Percentiles rank a stretch among this genome's conserved stretches.
These are phyloP conservation scores for Dascillus cervinus DNA, from an alignment of 2,888 invertebrate genomes.

Conservation along the genomic window DNA sequence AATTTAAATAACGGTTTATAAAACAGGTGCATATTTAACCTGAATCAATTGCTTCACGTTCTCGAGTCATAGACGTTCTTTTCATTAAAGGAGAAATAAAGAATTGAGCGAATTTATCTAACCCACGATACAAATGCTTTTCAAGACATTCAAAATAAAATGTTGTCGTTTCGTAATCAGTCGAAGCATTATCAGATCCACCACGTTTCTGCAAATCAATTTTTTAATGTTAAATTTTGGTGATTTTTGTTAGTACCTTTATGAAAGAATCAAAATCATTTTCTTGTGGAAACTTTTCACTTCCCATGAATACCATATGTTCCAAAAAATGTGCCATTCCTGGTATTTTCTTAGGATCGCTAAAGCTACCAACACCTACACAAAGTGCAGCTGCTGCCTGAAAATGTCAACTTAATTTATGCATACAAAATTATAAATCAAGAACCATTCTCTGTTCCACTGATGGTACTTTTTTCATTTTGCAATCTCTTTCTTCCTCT, in stretches of 20 bases:
- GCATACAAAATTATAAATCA: slow-evolving; percentile 1
- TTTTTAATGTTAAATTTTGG: slow-evolving; percentile 2
- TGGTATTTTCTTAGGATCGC: slow-evolving; percentile 67
- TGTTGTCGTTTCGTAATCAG: slow-evolving; percentile 78
- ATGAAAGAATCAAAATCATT: slow-evolving; percentile 78
- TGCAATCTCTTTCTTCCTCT: slow-evolving; percentile 25
- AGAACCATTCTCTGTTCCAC: slow-evolving; percentile 19
- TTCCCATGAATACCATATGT: slow-evolving; percentile 95
- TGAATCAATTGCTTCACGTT: slow-evolving; percentile 82
- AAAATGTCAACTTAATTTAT: slow-evolving; percentile 9
- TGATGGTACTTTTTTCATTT: slow-evolving; percentile 36
- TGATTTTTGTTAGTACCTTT: slow-evolving; percentile 41
- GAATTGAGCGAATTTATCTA: slow-evolving; percentile 85
- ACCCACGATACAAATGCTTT: slow-evolving; percentile 62
- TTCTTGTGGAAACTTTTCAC: slow-evolving; percentile 78
- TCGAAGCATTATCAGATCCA: slow-evolving; percentile 80
- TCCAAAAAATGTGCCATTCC: slow-evolving; percentile 82
- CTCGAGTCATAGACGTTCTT: slow-evolving; percentile 76
- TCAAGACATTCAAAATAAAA: slow-evolving; percentile 87
- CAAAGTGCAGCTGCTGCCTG: slow-evolving; percentile 69
- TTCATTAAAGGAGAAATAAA: slow-evolving; percentile 81
- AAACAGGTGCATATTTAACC: slow-evolving; percentile 42
- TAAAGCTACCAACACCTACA: slow-evolving; percentile 71
- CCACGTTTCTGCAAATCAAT: slow-evolving; percentile 59
- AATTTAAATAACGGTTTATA: slow-evolving; percentile 4